These are phyloP conservation scores for Pristis pectinata DNA, from an alignment of 2,797 vertebrate species.

Conservation along the genomic window DNA sequence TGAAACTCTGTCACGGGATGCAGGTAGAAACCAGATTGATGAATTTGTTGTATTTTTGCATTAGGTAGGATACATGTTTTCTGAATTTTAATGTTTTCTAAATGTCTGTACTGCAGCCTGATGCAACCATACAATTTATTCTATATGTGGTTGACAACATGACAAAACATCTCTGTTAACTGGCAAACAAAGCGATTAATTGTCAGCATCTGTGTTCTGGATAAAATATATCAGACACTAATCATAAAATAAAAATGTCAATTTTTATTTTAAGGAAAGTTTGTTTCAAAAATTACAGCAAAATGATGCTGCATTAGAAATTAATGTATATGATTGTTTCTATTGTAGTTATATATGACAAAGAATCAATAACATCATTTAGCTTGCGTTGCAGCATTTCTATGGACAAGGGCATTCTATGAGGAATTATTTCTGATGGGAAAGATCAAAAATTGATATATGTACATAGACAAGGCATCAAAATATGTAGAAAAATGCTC, in stretches of 20 bases:
- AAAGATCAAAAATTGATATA: conserved; percentile 4
- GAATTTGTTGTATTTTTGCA: background rate
- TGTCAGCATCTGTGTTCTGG: background rate
- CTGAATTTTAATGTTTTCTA: conserved; percentile 26
- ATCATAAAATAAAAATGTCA: background rate
- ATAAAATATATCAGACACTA: background rate
- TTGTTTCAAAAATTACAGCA: background rate
- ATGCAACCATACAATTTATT: background rate
- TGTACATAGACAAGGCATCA: background rate
- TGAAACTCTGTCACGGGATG: background rate
- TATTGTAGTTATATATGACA: background rate
- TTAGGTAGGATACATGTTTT: background rate
- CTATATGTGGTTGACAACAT: background rate
- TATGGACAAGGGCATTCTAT: background rate
- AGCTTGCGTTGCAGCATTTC: background rate
- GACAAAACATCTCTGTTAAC: background rate
- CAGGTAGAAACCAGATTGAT: background rate
- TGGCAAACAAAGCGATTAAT: background rate
- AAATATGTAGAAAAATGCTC: background rate
- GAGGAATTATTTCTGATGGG: background rate
- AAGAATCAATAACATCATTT: background rate
- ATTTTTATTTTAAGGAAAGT: background rate
- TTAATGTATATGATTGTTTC: background rate
- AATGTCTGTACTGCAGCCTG: background rate
- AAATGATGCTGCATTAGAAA: background rate